These are phyloP conservation scores for Pissodes strobi DNA, from an alignment of 1,140 invertebrate species.

Conservation along the genomic window DNA sequence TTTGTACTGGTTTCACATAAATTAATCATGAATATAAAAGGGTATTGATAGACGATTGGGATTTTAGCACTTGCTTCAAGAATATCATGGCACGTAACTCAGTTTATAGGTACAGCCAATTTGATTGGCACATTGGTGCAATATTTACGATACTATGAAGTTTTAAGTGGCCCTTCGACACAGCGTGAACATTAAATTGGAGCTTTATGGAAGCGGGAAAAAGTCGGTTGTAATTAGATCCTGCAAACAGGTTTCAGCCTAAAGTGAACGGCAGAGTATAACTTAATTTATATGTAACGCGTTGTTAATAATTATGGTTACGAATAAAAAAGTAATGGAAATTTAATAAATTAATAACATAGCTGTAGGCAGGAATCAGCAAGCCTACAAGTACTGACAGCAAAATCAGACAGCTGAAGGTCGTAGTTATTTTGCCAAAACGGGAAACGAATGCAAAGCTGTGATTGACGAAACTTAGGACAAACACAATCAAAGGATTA, in stretches of 20 bases:
- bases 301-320: too few species aligned
- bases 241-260: not conserved
- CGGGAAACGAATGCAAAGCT: too few species aligned
- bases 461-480: too few species aligned
- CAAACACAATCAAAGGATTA: too few species aligned
- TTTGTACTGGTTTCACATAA: conserved; percentile 5
- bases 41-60: conserved; percentile 14
- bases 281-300: too few species aligned
- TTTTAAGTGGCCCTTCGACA: conserved; percentile 20
- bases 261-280: too few species aligned
- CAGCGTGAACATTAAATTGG: conserved; percentile 23
- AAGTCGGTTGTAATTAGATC: conserved; percentile 5
- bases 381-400: too few species aligned
- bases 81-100: conserved; percentile 18
- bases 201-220: conserved; percentile 8
- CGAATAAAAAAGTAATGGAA: too few species aligned
- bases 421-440: too few species aligned
- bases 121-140: conserved; percentile 23
- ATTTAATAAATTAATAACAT: too few species aligned
- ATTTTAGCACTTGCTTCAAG: conserved; percentile 23
- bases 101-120: conserved; percentile 22
- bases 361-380: too few species aligned
- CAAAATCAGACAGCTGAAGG: too few species aligned
- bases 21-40: conserved; percentile 18
- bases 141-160: conserved; percentile 32